Conservation (phyloP, 2,113 vertebrate genomes). For the Bos taurus region ARS-UCD2.0 NC_037329.1:133649501-133650000, state of each 20-base stretch:
- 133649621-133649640: neutral
- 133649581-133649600: neutral
- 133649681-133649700: neutral
- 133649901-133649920: neutral
- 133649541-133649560: neutral
- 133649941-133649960: neutral
- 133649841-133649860: neutral
- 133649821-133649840: neutral
- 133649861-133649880: neutral
- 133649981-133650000: neutral
- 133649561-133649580: neutral
- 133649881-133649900: neutral
- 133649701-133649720: neutral
- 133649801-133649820: neutral
- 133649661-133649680: neutral
- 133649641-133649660: neutral
- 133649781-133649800: neutral
- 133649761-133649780: neutral
- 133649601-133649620: neutral
- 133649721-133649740: neutral
- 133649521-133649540: too few relatives aligned
- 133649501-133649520: too few relatives aligned
- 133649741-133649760: neutral
- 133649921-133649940: neutral
- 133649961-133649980: neutral